Evolutionary conservation across 1,140 invertebrate genomes (phyloP), one percentile per base, ranked within the genome.

Genomic region (Doryteuthis pealeii): DNA sequence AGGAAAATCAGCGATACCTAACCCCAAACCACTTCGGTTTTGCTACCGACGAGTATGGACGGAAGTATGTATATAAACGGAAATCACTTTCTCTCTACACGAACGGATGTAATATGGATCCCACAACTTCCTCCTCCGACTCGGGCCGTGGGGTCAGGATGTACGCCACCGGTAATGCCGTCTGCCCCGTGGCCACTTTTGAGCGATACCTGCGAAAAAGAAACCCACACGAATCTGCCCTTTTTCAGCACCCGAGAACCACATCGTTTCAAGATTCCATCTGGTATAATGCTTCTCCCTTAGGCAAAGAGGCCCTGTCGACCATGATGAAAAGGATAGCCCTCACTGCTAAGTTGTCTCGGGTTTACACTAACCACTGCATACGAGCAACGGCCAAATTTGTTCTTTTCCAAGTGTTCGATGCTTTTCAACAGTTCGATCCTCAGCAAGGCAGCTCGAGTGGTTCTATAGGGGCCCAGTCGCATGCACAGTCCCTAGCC

Each of bases 351-450:
- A 40, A 71, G 30, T 33, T 71, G 15, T 26, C 70, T 1, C 32
- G 45, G 2, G 40, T 49, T 33, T 71, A 71, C 33, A 71, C 70
- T 22, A 71, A 71, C 33, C 70, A 71, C 70, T 68, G 66, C 32
- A 68, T 68, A 22, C n/a, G 66, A 6, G 66, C 66, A 31, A 68
- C 66, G 0, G 66, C 66, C 3, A 68, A 68, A 30, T 68, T 68
- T 30, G 66, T 68, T 26, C 66, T 68, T 30, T 68, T 68, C 22
- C 66, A 68, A 30, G 66, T 68, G 30, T 68, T 32, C 28, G 66
- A 68, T 68, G 66, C 66, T 4, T 68, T 68, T 22, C 66, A 68
- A 26, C 31, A 30, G 26, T 26, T 30, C 10, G 26, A 26, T 30
- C 66, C n/a, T 2, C 66, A 68, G 10, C 15, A 32, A 5, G 30